Percentiles rank a stretch among this genome's conserved stretches.
phyloP scores from a whole-genome alignment of 2,797 vertebrate species.

The Leptoclinus maculatus region DNA sequence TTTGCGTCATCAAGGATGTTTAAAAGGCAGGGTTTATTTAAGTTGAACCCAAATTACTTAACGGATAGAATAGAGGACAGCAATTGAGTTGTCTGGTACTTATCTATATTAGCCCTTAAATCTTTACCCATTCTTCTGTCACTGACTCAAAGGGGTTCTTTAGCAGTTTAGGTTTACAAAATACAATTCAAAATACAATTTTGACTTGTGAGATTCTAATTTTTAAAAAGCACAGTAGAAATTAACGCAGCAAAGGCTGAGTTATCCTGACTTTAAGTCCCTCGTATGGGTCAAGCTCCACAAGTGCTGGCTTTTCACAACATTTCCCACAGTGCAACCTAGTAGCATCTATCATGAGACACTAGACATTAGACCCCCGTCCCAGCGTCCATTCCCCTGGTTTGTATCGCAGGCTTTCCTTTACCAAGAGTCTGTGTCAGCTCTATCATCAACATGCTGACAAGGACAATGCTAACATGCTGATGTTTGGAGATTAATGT shows the following conservation, averaged over 20 bases:
- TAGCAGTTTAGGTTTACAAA: neutral
- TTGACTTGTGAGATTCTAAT: neutral
- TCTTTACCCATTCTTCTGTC: no score
- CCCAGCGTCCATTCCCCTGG: neutral
- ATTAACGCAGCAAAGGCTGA: neutral
- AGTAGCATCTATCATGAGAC: neutral
- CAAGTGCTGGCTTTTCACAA: neutral
- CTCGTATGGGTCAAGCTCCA: neutral
- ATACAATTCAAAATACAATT: neutral
- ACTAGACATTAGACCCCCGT: no score
- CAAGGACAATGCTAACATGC: neutral
- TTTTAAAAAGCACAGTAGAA: neutral
- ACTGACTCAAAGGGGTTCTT: neutral
- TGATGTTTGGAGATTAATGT: neutral
- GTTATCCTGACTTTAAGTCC: neutral
- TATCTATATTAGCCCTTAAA: neutral
- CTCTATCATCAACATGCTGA: neutral
- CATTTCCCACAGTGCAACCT: neutral
- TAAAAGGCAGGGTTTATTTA: conserved; percentile 15
- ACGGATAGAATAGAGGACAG: neutral
- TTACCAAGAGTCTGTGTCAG: neutral
- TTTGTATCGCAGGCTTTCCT: neutral
- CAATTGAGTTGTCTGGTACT: neutral
- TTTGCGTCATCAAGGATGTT: conserved; percentile 19
- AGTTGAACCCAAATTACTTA: neutral